These are phyloP conservation scores for Lasiurus borealis DNA, from an alignment of 2,113 vertebrate genomes.

Conservation along the genomic window DNA sequence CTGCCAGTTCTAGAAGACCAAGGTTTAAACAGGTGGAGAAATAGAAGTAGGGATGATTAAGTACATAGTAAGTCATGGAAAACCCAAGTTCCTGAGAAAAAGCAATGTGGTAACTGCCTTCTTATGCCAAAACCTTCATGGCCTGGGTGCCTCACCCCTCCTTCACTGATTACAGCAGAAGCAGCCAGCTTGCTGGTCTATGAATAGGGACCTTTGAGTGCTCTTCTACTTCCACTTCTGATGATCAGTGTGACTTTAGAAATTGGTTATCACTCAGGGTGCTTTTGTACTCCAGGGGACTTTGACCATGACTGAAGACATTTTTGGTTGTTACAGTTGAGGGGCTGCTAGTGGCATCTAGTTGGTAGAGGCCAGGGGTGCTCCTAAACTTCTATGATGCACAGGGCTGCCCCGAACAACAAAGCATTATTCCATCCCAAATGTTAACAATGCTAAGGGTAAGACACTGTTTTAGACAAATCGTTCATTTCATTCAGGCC, in stretches of 20 bases:
- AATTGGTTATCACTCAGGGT: background rate
- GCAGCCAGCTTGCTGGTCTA: background rate
- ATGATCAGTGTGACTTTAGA: background rate
- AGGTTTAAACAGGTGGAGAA: slow-evolving; percentile 51
- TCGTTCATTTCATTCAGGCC: background rate
- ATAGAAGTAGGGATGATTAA: slow-evolving; percentile 1
- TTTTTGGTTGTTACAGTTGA: background rate
- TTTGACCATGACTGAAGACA: background rate
- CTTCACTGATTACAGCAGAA: background rate
- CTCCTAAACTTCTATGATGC: background rate
- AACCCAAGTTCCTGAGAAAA: background rate
- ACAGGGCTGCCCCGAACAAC: background rate
- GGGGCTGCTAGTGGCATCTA: background rate
- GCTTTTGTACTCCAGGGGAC: background rate
- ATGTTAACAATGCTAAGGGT: background rate
- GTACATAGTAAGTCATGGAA: background rate
- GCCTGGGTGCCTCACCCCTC: background rate
- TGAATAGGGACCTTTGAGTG: background rate
- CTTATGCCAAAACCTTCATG: background rate
- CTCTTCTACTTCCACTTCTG: background rate
- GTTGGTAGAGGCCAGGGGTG: background rate
- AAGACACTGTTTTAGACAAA: background rate
- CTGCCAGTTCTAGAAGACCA: slow-evolving; percentile 51
- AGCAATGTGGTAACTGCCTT: background rate
- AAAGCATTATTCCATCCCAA: background rate